These are phyloP conservation scores for Entomobrya proxima DNA, from an alignment of 2,888 invertebrate genomes.

Conservation along the genomic window DNA sequence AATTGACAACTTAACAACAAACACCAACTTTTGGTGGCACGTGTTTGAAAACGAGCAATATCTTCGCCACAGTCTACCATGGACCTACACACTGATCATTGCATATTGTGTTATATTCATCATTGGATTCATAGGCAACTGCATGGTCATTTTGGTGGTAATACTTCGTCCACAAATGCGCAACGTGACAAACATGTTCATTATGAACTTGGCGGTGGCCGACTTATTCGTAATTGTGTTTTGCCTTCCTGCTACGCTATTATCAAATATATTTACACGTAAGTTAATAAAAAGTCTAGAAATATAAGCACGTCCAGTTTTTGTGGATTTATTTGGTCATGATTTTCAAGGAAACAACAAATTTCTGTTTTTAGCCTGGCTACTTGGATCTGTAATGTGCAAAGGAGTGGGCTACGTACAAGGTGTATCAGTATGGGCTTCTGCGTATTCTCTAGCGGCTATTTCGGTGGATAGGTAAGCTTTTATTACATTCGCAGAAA, in stretches of 20 bases:
- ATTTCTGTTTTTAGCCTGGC: constrained; percentile 77
- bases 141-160: constrained; percentile 75
- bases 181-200: constrained; percentile 78
- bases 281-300: too few relatives aligned
- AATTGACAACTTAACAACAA: too few relatives aligned
- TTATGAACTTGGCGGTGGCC: constrained; percentile 77
- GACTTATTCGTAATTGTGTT: constrained; percentile 78
- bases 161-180: constrained; percentile 76
- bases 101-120: constrained; percentile 77
- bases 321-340: too few relatives aligned
- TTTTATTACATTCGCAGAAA: too few relatives aligned
- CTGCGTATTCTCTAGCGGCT: constrained; percentile 79
- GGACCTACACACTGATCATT: constrained; percentile 76
- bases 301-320: too few relatives aligned
- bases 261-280: constrained; percentile 78
- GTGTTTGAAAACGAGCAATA: neutral
- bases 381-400: constrained; percentile 79
- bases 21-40: too few relatives aligned
- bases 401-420: constrained; percentile 79
- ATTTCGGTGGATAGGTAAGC: constrained; percentile 78
- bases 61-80: constrained; percentile 75
- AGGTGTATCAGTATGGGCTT: constrained; percentile 79
- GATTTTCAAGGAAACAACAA: neutral
- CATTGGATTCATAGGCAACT: constrained; percentile 76
- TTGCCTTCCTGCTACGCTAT: constrained; percentile 78